These are phyloP conservation scores for Bufo bufo DNA, from an alignment of 2,113 vertebrate species.

Conservation along the genomic window DNA sequence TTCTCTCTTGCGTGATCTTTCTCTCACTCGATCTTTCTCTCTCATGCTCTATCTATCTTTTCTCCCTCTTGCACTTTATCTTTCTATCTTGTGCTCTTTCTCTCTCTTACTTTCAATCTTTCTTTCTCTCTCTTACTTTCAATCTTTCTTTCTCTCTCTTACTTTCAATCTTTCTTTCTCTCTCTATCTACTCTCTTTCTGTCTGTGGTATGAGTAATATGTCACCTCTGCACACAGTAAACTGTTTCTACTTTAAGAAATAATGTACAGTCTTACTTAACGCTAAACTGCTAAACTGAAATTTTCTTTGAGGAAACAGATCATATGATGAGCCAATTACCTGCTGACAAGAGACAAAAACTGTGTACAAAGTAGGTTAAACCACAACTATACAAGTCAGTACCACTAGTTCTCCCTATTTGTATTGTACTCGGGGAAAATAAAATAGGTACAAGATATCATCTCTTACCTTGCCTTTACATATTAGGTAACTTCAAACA, in stretches of 20 bases:
- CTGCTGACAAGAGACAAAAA: background rate
- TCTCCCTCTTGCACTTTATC: too few relatives aligned
- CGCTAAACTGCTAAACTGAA: background rate
- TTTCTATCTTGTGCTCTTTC: too few relatives aligned
- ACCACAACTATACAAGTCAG: background rate
- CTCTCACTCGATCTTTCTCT: too few relatives aligned
- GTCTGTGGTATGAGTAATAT: background rate
- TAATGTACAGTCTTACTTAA: background rate
- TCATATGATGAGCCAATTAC: background rate
- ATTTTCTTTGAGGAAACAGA: background rate
- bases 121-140: too few relatives aligned
- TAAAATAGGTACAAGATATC: background rate
- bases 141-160: too few relatives aligned
- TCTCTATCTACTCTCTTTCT: too few relatives aligned
- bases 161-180: too few relatives aligned
- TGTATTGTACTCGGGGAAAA: background rate
- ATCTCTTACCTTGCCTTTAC: background rate
- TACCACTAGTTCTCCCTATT: background rate
- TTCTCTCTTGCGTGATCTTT: too few relatives aligned
- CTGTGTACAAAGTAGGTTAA: background rate
- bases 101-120: too few relatives aligned
- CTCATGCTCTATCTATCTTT: too few relatives aligned
- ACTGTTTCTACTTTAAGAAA: background rate
- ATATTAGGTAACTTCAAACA: too few relatives aligned
- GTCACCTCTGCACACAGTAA: background rate